Evolutionary conservation across 2,888 invertebrate species (phyloP), one percentile per base, ranked within the genome.

Genomic region (Mesorhabditis sp.): DNA sequence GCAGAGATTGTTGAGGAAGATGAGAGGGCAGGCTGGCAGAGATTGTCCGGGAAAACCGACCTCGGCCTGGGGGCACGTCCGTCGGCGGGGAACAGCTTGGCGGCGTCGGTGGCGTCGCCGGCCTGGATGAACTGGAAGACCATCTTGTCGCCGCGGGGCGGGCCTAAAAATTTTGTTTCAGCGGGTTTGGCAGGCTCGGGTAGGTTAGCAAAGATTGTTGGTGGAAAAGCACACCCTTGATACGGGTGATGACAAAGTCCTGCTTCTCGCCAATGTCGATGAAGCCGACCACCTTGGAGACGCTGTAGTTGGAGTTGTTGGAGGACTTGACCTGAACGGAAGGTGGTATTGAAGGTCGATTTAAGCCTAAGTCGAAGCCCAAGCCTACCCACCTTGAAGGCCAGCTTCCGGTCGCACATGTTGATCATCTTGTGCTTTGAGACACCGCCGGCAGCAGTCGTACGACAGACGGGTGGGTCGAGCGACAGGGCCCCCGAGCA

Each of bases 401-500:
- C 80, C 62, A 80, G 69, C 65, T 68, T 68, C 7, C 67, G 70
- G 50, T 74, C 76, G 66, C 69, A 65, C 66, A 78, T 79, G 68
- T 80, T 80, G 74, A 76, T 73, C 61, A 80, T 72, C 74, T 76
- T 76, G 74, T 80, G 80, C 72, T 76, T 79, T 68, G 75, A 75
- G 45, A 71, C 72, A 61, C 81, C 81, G 7, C 81, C 81, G 66
- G 74, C 74, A 15, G 81, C 81, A 15, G 75, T 72, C 70, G 80
- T 80, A 43, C 78, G 80, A 44, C 80, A 79, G 45, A 73, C 74
- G 4, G 80, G 77, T 6, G 81, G 81, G 45, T 76, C 74, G 43
- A 76, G 44, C 2, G 74, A 72, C 13, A 75, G 43, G 28, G 28
- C 28, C 28, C 28, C 28, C 28, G 28, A 28, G 28, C 28, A 28